These are phyloP conservation scores for Apaloderma vittatum DNA, from an alignment of 2,113 vertebrate genomes.

Conservation along the genomic window DNA sequence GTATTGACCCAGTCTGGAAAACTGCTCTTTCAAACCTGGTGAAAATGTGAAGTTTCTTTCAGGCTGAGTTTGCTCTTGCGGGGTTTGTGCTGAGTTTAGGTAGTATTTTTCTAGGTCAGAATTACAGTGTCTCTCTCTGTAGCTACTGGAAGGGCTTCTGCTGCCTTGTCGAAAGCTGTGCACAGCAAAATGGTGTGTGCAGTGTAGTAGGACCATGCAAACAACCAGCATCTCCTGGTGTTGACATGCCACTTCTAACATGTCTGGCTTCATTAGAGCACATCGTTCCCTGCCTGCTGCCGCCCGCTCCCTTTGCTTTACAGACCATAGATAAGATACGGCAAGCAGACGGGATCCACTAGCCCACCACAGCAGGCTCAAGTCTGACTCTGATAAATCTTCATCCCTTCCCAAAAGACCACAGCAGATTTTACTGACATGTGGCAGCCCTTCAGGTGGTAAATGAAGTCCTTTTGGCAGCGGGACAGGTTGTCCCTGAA, in stretches of 20 bases:
- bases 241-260: not conserved
- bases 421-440: slow-evolving; percentile 48
- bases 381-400: not conserved
- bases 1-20: not conserved
- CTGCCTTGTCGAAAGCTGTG: not conserved
- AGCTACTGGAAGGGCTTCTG: not conserved
- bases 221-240: not conserved
- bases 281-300: not conserved
- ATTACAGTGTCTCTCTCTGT: not conserved
- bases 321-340: accelerated
- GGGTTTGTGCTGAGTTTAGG: not conserved
- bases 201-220: not conserved
- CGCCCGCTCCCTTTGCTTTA: not conserved
- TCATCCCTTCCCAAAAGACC: not conserved
- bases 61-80: not conserved
- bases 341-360: not conserved
- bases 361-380: not conserved
- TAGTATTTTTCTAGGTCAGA: not conserved
- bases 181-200: not conserved
- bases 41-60: not conserved
- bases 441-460: slow-evolving; percentile 53
- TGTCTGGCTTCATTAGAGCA: not conserved
- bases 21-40: not conserved
- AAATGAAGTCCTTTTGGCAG: slow-evolving; percentile 33
- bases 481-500: not conserved